Conservation (phyloP, 2,797 vertebrate genomes). For the Peromyscus nudipes region DNA sequence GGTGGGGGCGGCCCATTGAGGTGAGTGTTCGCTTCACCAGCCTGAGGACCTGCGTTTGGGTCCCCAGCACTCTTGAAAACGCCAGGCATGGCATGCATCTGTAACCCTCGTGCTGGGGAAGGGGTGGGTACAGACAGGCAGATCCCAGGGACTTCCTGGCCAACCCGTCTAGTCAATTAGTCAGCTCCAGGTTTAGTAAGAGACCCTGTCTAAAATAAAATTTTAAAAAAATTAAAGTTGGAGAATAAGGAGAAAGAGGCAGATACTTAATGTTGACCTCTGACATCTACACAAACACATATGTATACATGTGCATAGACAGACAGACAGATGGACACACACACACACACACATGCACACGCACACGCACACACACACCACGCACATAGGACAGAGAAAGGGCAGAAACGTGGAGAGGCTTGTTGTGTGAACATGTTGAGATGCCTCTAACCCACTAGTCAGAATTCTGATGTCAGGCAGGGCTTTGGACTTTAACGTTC, state of each 20-base stretch:
- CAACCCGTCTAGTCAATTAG: not conserved
- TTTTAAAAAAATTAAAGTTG: not conserved
- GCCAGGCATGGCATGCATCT: not conserved
- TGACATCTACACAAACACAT: not conserved
- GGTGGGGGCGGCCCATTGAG: not conserved
- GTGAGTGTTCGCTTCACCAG: not conserved
- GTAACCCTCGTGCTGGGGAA: not conserved
- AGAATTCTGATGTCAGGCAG: not conserved
- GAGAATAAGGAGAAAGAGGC: not conserved
- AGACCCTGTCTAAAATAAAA: not conserved
- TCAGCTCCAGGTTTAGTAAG: not conserved
- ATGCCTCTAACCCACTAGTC: not conserved
- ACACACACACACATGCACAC: not conserved
- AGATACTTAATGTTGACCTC: not conserved
- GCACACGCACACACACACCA: not conserved
- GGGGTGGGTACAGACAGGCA: not conserved
- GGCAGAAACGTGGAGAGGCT: not conserved
- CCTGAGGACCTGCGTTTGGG: not conserved
- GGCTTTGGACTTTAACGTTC: not conserved
- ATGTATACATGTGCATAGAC: not conserved
- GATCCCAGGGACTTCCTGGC: not conserved
- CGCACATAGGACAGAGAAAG: too few species aligned
- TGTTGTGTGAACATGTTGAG: not conserved
- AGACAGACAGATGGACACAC: not conserved
- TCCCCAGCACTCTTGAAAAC: not conserved